Evolutionary conservation across 2,888 invertebrate genomes (phyloP).

Genomic region (Eilema sororculum): DNA sequence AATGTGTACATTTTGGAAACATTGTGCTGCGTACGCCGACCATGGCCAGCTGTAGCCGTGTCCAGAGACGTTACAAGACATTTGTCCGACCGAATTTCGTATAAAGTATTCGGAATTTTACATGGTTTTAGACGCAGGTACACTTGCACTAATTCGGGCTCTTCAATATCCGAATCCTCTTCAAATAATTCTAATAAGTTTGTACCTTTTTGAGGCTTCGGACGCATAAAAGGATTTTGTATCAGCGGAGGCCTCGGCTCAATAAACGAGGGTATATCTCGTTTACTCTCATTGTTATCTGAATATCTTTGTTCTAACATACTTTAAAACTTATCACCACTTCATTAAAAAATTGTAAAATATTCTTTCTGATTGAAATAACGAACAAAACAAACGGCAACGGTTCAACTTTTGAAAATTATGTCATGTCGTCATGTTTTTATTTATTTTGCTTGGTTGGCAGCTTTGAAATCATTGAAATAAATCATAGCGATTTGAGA

Average conservation of each 20-base stretch:
- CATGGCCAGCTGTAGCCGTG: slow-evolving; percentile 75
- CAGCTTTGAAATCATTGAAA: background rate
- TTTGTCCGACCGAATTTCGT: slow-evolving; percentile 74
- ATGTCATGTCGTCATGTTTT: slow-evolving; percentile 27
- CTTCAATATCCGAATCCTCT: slow-evolving; percentile 73
- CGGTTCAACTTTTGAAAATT: slow-evolving; percentile 57
- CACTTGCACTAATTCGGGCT: slow-evolving; percentile 81
- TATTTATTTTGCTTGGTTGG: slow-evolving; percentile 9
- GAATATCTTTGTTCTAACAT: slow-evolving; percentile 70
- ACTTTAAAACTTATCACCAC: slow-evolving; percentile 27
- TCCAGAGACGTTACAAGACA: slow-evolving; percentile 76
- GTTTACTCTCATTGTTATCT: slow-evolving; percentile 63
- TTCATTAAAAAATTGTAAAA: slow-evolving; percentile 13
- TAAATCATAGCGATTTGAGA: too few relatives aligned
- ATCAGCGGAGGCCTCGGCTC: slow-evolving; percentile 80
- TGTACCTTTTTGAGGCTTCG: slow-evolving; percentile 76
- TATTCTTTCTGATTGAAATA: background rate
- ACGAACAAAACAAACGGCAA: slow-evolving; percentile 53
- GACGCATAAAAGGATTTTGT: slow-evolving; percentile 80
- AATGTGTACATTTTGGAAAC: slow-evolving; percentile 82
- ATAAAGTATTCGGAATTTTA: slow-evolving; percentile 66
- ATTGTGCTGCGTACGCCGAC: slow-evolving; percentile 78
- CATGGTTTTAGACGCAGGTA: slow-evolving; percentile 85
- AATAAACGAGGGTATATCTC: slow-evolving; percentile 82
- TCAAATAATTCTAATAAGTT: slow-evolving; percentile 78